Conservation (phyloP, 2,888 invertebrate species). For the Drosophila anomalata region DNA sequence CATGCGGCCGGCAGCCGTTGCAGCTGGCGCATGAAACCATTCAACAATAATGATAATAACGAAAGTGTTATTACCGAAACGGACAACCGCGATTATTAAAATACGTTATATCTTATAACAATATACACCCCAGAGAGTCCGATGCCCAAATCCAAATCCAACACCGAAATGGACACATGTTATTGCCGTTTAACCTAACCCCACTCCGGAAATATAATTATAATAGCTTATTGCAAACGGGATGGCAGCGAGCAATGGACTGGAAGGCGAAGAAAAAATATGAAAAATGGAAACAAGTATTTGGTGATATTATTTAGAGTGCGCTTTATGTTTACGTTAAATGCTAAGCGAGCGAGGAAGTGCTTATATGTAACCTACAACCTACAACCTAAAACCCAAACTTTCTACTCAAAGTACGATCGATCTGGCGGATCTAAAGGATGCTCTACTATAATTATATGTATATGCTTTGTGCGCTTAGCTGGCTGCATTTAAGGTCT, state of each 20-base stretch:
- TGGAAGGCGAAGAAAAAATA: constrained; percentile 23
- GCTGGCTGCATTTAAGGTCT: constrained; percentile 63
- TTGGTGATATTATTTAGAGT: constrained; percentile 75
- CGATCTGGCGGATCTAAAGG: constrained; percentile 10
- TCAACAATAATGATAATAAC: constrained; percentile 52
- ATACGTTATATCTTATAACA: constrained; percentile 2
- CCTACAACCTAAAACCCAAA: constrained; percentile 20
- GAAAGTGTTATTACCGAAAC: constrained; percentile 29
- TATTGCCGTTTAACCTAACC: constrained; percentile 33
- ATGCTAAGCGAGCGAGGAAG: constrained; percentile 25
- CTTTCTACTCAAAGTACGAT: constrained; percentile 47
- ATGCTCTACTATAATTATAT: constrained; percentile 19
- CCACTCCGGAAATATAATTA: constrained; percentile 22
- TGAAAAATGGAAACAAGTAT: constrained; percentile 50
- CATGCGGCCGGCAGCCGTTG: constrained; percentile 74
- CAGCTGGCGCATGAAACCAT: constrained; percentile 60
- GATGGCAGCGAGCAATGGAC: neutral
- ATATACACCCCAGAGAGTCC: neutral
- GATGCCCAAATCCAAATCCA: neutral
- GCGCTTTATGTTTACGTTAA: constrained; percentile 60
- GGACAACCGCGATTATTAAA: constrained; percentile 23
- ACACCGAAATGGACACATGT: constrained; percentile 31
- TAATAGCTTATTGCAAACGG: constrained; percentile 30
- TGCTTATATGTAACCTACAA: constrained; percentile 24
- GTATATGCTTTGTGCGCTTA: constrained; percentile 53